Evolutionary conservation across 1,140 invertebrate genomes (phyloP).

Genomic region (Lerema accius): DNA sequence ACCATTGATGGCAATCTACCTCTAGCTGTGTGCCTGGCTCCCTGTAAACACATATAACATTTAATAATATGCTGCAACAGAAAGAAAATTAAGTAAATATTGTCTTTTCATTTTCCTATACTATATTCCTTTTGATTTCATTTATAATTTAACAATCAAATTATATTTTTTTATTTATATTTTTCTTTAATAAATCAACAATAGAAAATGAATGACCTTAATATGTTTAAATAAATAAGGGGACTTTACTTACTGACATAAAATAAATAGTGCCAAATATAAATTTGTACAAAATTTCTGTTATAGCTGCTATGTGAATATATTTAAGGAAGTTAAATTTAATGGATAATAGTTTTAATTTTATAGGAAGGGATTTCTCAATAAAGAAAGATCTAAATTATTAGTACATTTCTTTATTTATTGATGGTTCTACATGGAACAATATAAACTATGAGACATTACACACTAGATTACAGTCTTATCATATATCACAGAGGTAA

Average conservation of each 20-base stretch:
- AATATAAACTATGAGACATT: conserved; percentile 48
- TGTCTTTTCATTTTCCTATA: background rate
- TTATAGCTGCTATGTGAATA: background rate
- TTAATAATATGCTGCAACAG: background rate
- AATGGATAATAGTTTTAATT: background rate
- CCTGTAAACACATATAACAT: conserved; percentile 8
- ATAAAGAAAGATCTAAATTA: conserved; percentile 75
- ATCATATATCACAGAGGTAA: conserved; percentile 23
- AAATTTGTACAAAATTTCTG: no score
- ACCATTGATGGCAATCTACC: background rate
- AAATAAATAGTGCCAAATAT: no score
- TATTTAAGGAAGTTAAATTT: background rate
- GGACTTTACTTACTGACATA: no score
- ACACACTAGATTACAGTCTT: conserved; percentile 48
- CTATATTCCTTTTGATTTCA: no score
- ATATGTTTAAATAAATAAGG: no score
- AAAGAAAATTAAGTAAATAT: conserved; percentile 31
- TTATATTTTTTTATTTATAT: no score
- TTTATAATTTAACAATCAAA: background rate
- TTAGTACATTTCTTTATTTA: conserved; percentile 77
- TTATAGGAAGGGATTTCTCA: conserved; percentile 45
- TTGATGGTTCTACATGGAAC: conserved; percentile 67
- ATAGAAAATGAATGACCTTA: no score
- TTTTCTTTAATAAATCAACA: no score
- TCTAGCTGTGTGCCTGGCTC: background rate